Evolutionary conservation across 2,888 invertebrate genomes (phyloP), one percentile per base, ranked within the genome.

Genomic region (Acronicta aceris): DNA sequence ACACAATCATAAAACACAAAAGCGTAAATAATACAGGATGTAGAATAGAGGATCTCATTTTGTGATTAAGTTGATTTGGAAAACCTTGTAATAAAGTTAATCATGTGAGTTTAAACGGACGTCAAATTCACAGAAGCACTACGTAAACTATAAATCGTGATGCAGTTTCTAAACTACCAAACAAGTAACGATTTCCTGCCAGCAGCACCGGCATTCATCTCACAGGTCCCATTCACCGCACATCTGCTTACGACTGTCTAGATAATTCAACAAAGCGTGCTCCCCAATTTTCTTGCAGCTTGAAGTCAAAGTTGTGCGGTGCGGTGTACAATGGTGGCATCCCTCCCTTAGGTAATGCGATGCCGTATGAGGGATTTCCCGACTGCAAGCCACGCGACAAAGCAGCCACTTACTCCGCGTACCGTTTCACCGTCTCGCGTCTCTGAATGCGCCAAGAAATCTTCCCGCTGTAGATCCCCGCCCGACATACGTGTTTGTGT

Each of bases 401-500:
- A 88, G 84, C 84, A 85, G 85, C 87, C 89, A 90, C 90, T 91
- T 88, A 87, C 81, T 71, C 64, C 75, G 78, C 78, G 79, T 81
- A 78, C 79, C 85, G 82, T 85, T 85, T 82, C 81, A 79, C 81
- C 83, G 83, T 85, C 82, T 84, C 85, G 80, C 83, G 83, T 85
- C 82, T 84, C 85, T 82, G 85, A 90, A 89, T 88, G 87, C 87
- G 82, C 82, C 71, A 63, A 81, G 84, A 86, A 85, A 87, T 88
- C 81, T 83, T 76, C 78, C 61, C 59, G 62, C 70, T 79, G 75
- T 52, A 83, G 82, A 81, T 78, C 79, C 68, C 67, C 79, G 76
- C 68, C 67, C 79, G 76, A 78, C 77, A 76, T 71, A 76, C 81
- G 81, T 90, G 88, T 90, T 89, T 91, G 89, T 89, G 82, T 85